These are phyloP conservation scores for Chloroceryle inda DNA, from an alignment of 2,797 vertebrate genomes.

Conservation along the genomic window DNA sequence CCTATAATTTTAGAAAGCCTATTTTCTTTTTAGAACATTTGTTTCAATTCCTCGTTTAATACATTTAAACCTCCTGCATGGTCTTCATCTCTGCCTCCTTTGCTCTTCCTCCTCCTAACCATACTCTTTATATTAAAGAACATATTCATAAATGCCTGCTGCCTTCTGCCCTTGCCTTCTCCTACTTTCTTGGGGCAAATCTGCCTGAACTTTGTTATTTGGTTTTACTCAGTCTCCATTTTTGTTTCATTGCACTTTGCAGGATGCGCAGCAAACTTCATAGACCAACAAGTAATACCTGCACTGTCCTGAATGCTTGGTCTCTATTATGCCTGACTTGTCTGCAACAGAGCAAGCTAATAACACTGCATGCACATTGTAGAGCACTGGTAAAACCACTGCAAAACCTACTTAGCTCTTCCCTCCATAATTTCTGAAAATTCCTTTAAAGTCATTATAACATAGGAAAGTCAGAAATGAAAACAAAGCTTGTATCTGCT, in stretches of 20 bases:
- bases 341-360: not conserved
- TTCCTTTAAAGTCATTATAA: not conserved
- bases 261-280: not conserved
- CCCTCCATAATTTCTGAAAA: not conserved
- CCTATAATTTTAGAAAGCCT: not conserved
- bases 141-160: not conserved
- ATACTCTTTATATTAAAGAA: not conserved
- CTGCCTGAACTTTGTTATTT: not conserved
- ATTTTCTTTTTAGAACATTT: not conserved
- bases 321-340: not conserved
- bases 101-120: not conserved
- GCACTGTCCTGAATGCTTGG: not conserved
- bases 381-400: not conserved
- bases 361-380: not conserved
- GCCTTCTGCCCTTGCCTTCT: not conserved
- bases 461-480: not conserved
- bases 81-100: not conserved
- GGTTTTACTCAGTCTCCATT: not conserved
- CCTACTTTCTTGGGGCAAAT: not conserved
- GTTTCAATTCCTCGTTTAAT: not conserved
- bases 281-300: not conserved
- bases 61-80: not conserved
- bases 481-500: not conserved
- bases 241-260: not conserved
- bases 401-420: not conserved